A percentile compares a stretch with the other conserved stretches of the same genome.
Evolutionary conservation across 2,888 invertebrate species (phyloP).

Genomic region (Oxyteleia sp.): DNA sequence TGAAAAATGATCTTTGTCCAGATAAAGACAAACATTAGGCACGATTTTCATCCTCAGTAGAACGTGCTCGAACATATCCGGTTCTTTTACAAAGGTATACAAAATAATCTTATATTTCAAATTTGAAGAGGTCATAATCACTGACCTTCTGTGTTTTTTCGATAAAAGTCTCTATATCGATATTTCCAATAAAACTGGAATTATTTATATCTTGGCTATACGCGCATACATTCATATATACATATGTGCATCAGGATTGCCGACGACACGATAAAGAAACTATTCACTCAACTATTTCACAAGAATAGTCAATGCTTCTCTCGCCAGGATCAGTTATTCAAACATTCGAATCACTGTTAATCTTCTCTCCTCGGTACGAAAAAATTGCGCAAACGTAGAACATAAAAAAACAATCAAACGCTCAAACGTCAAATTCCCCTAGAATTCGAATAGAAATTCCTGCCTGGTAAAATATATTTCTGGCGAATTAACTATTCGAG

Average conservation of each 20-base stretch:
- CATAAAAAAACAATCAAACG: no score
- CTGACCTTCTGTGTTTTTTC: conserved; percentile 55
- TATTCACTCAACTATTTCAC: conserved; percentile 33
- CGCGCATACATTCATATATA: conserved; percentile 69
- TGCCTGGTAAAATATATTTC: no score
- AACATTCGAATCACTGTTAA: conserved; percentile 60
- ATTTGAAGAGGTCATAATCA: conserved; percentile 69
- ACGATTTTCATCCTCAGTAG: conserved; percentile 53
- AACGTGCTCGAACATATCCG: conserved; percentile 80
- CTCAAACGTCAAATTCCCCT: no score
- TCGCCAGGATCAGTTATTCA: conserved; percentile 39
- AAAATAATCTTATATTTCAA: conserved; percentile 81
- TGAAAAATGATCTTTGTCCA: neutral
- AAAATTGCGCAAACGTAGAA: no score
- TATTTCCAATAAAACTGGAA: conserved; percentile 87
- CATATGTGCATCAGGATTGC: conserved; percentile 70
- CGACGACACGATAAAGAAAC: conserved; percentile 34
- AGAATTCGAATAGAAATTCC: no score
- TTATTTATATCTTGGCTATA: conserved; percentile 80
- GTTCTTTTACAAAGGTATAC: conserved; percentile 80
- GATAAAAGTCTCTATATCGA: conserved; percentile 83
- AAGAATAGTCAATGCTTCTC: conserved; percentile 35
- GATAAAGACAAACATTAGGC: conserved; percentile 33
- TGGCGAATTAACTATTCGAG: no score
- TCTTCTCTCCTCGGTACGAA: no score